Evolutionary conservation across 2,797 vertebrate species (phyloP), one percentile per base, ranked within the genome.

Genomic region (Limnodromus scolopaceus): DNA sequence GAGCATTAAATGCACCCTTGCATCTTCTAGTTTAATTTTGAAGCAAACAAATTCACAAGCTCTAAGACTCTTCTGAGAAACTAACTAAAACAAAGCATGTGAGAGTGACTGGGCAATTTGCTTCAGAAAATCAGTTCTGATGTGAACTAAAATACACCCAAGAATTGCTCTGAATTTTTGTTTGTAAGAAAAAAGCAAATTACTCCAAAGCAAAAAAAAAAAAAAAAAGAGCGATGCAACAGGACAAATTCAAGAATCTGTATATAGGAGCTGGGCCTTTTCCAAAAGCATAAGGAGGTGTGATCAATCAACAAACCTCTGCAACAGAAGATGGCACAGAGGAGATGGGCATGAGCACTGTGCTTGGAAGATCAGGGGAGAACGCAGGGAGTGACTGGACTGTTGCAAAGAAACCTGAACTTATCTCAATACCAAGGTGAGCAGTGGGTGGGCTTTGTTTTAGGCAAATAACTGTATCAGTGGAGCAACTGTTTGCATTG

Each of bases 141-240:
- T 36, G 14, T 55, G 36, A 92, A 63, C 13, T 39, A 55, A 71
- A 68, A 27, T 39, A 36, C 2, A 46, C 10, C 14, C 10, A 71
- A 89, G 13, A 68, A 75, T 45, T 87, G 24, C 4, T 71, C n/a
- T 57, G 43, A 72, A n/a, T 39, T 87, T 78, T 72, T 80, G 4
- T 63, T 64, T 55, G 10, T 18, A 61, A 60, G 32, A 46, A 60
- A 66, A 66, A 64, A 49, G 2, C 1, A 69, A 63, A 51, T 18
- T 75, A 49, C 8, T 24, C 57, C 19, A n/a, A 84, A 83, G 4
- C 1, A 36, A 48, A 53, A 77, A 48, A 9, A 19, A 15, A 30
- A 28, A 28, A 20, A 24, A 32, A 65, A 38, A 24, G 4, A 1
- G 9, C 43, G 5, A 58, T 41, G 6, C 0, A 0, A 18, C 8